Base-by-base conservation (phyloP, 2,797 vertebrate species). In the Periophthalmus magnuspinnatus region DNA sequence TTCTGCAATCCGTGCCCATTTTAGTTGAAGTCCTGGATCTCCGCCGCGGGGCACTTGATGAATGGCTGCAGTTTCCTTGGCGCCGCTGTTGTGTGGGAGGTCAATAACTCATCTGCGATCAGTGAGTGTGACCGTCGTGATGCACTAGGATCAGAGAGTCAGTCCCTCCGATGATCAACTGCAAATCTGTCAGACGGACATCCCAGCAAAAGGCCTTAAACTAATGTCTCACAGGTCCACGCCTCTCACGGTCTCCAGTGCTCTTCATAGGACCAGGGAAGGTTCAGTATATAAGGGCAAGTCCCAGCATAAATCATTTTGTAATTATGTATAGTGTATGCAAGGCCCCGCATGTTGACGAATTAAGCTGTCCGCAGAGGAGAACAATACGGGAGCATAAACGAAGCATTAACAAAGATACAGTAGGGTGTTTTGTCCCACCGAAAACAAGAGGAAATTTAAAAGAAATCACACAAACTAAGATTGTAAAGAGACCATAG, bases 21-120 rank as follows among this genome's bases (percentile, higher is more conserved):
- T 76, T 70, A 38, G 19, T 65, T 68, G 76, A 81, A 74, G 71
- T 60, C 79, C 87, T 88, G 86, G 81, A 82, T 89, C 77, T 78
- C 67, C 72, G 74, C 74, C 76, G 69, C 2, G 68, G 78, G 74
- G 74, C 79, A 70, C 78, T 75, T 90, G 90, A 92, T 91, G 83
- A 89, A 92, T 92, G 85, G 81, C 85, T 81, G 81, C 82, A 68
- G 84, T 83, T 85, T 78, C 80, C 70, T 69, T 62, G 72, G 86
- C 79, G 83, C 83, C 80, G 85, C 79, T 86, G 83, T 89, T 89
- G 79, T 82, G 79, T 7, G 55, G 83, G 82, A 84, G 89, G 88
- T 92, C 90, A 93, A 91, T 91, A 91, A 91, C 87, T 92, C 89
- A 93, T 93, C 89, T 88, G 75, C 84, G 89, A 90, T 88, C 90